Evolutionary conservation across 2,113 vertebrate genomes (phyloP).

Genomic region (Typhlomys cinereus): DNA sequence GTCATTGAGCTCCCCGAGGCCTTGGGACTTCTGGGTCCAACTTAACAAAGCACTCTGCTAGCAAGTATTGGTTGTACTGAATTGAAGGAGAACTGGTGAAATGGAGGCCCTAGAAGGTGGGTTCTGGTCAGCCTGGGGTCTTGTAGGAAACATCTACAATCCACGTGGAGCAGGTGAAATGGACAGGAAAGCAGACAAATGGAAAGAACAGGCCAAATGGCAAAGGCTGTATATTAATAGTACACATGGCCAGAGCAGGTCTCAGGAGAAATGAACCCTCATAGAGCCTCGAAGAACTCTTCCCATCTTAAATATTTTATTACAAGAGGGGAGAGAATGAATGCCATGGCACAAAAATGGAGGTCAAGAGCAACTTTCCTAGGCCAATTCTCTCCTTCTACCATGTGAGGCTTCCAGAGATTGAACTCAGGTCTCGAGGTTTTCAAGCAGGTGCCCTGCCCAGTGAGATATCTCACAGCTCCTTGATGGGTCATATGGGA

Average conservation of each 20-base stretch:
- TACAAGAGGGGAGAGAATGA: too few relatives aligned
- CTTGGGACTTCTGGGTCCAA: not conserved
- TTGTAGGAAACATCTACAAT: not conserved
- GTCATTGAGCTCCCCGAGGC: not conserved
- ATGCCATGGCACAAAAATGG: too few relatives aligned
- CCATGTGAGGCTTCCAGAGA: too few relatives aligned
- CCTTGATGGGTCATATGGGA: too few relatives aligned
- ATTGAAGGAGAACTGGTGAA: not conserved
- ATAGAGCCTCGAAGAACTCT: not conserved
- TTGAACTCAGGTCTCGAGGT: too few relatives aligned
- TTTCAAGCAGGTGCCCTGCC: too few relatives aligned
- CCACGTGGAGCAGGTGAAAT: not conserved
- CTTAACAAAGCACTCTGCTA: not conserved
- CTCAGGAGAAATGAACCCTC: not conserved
- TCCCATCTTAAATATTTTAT: too few relatives aligned
- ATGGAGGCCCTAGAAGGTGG: not conserved
- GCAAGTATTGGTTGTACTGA: not conserved
- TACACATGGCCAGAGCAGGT: not conserved
- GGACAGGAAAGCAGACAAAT: not conserved
- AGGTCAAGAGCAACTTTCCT: too few relatives aligned
- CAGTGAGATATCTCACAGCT: too few relatives aligned
- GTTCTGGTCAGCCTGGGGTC: not conserved
- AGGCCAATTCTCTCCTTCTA: too few relatives aligned
- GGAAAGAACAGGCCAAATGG: fast-evolving
- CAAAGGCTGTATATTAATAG: not conserved